These are phyloP conservation scores for Hemichromis elongatus DNA, from an alignment of 2,113 vertebrate genomes.

Conservation along the genomic window DNA sequence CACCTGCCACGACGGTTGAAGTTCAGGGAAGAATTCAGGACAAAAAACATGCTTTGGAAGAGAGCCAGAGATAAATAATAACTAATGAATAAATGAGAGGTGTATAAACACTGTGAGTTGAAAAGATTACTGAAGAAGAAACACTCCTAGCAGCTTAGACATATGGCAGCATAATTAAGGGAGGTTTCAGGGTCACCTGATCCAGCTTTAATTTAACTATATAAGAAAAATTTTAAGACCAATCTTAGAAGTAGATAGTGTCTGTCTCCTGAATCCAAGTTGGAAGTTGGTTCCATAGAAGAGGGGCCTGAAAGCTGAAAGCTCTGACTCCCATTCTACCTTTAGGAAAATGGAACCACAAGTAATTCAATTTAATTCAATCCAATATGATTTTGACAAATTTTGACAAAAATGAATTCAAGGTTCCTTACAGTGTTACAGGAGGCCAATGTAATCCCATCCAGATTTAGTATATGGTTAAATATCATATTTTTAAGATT, in stretches of 20 bases:
- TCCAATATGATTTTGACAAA: not conserved
- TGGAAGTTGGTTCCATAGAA: not conserved
- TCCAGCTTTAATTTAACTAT: not conserved
- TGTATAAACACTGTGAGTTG: not conserved
- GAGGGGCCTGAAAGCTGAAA: too few species aligned
- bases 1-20: not conserved
- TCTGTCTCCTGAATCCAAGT: not conserved
- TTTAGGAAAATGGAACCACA: not conserved
- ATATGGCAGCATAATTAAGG: not conserved
- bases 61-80: not conserved
- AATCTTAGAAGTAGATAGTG: not conserved
- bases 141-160: not conserved
- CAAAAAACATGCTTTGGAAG: not conserved
- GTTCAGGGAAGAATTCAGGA: not conserved
- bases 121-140: not conserved
- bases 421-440: not conserved
- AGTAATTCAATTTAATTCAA: not conserved
- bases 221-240: too few species aligned
- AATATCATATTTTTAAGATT: not conserved
- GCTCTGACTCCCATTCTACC: not conserved
- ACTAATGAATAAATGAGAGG: not conserved
- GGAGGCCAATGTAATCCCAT: not conserved
- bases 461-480: not conserved
- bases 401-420: not conserved
- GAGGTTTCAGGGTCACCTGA: not conserved